phyloP scores from a whole-genome alignment of 2,113 vertebrate species.

The Corythornis vintsioides region DNA sequence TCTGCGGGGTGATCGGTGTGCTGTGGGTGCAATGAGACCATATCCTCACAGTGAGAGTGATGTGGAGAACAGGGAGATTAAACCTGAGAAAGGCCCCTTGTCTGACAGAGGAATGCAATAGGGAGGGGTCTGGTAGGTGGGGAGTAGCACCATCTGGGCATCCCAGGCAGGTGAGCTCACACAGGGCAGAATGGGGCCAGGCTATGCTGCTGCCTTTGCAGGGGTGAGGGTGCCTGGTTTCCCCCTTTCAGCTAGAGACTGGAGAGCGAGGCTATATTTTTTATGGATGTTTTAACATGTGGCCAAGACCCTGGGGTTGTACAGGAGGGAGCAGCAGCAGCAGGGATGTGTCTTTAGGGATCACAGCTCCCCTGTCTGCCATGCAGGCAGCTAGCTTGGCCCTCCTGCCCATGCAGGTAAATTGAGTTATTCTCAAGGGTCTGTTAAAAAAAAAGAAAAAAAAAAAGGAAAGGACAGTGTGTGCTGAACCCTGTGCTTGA shows the following conservation, averaged over 20 bases:
- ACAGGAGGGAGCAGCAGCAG: neutral
- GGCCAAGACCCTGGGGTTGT: neutral
- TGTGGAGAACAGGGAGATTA: neutral
- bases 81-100: neutral
- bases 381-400: neutral
- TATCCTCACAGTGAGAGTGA: neutral
- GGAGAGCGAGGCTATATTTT: neutral
- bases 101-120: too few relatives aligned
- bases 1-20: too few relatives aligned
- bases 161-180: neutral
- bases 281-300: accelerated
- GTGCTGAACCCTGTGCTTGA: neutral
- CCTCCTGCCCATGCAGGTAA: neutral
- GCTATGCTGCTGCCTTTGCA: neutral
- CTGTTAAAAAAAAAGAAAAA: neutral
- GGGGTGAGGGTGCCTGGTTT: neutral
- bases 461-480: neutral
- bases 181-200: neutral
- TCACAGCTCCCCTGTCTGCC: neutral
- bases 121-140: accelerated
- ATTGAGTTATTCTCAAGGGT: neutral
- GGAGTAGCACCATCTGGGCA: neutral
- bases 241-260: neutral
- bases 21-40: neutral
- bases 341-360: neutral